phyloP scores from a whole-genome alignment of 2,888 invertebrate genomes.

The Caenorhabditis sp. region DNA sequence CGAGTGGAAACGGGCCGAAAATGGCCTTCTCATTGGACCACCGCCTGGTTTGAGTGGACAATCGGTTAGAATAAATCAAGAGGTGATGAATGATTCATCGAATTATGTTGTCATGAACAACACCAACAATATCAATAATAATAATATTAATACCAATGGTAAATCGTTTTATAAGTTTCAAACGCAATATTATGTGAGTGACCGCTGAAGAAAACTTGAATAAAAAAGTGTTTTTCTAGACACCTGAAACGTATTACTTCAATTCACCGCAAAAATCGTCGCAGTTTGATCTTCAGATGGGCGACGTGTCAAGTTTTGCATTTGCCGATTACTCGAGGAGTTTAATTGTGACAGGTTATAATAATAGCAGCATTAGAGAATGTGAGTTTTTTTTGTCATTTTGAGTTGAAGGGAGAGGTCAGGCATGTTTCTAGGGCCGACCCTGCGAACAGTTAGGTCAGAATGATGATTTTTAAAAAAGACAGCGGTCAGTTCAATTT shows the following conservation, averaged over 20 bases:
- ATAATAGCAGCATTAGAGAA: not conserved
- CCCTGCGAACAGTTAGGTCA: too few relatives aligned
- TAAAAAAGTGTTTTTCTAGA: not conserved
- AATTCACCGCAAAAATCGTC: not conserved
- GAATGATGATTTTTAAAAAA: too few relatives aligned
- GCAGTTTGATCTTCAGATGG: not conserved
- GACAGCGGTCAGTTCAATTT: too few relatives aligned
- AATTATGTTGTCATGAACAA: not conserved
- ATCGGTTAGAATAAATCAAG: not conserved
- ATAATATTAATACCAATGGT: not conserved
- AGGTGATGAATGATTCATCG: not conserved
- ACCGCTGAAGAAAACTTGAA: not conserved
- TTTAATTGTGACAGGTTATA: not conserved
- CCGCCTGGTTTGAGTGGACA: slow-evolving; percentile 4
- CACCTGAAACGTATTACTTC: not conserved
- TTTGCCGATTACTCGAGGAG: not conserved
- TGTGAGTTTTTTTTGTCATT: not conserved
- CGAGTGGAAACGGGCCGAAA: slow-evolving; percentile 2
- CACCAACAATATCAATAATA: not conserved
- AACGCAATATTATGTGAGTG: not conserved
- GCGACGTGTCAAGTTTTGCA: not conserved
- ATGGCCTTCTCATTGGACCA: slow-evolving; percentile 5
- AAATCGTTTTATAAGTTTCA: not conserved
- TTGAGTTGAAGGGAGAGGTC: too few relatives aligned
- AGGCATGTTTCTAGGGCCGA: not conserved